Base-by-base conservation (phyloP, 2,888 invertebrate genomes). In the Megastigmus dorsalis region DNA sequence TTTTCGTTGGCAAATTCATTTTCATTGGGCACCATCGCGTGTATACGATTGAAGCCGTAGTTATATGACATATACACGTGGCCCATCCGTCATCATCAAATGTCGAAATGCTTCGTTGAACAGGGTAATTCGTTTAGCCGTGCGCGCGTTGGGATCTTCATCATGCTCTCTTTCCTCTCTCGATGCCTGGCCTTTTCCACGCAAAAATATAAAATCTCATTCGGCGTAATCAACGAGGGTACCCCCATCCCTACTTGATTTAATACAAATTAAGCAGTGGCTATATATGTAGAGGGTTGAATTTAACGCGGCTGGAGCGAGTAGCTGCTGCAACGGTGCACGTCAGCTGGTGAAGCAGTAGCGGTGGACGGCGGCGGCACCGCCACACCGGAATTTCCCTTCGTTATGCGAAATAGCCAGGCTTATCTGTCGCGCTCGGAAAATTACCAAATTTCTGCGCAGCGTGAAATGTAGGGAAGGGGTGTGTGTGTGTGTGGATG, bases 391-490 rank as follows among this genome's bases (percentile, higher is more conserved):
- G 54, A 74, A 74, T 68, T 74, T 60, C 67, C 62, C 67, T 68
- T 62, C 62, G 62, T 62, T 67, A 63, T 48, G 43, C 26, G 48
- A 18, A 28, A 43, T 48, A 33, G 18, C 59, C 48, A 10, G 30
- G 65, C 68, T 55, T 60, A 67, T 57, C 73, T 67, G 73, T 68
- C 62, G 63, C 43, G 68, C 68, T 63, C 38, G 63, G 68, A 74
- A 74, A 63, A 74, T 74, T 62, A 69, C 74, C 63, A 52, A 74
- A 74, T 68, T 63, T 74, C 67, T 36, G 54, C n/a, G n/a, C 55
- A 33, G n/a, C 45, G 48, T 23, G 43, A 57, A 67, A 67, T 57
- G 10, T 18, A 50, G 63, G 18, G 13, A 36, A 15, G 20, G 5
- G 4, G 50, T 4, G 36, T 9, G 10, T 23, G 55, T n/a, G n/a